Base-by-base conservation (phyloP, 2,113 vertebrate species). In the Galemys pyrenaicus region DNA sequence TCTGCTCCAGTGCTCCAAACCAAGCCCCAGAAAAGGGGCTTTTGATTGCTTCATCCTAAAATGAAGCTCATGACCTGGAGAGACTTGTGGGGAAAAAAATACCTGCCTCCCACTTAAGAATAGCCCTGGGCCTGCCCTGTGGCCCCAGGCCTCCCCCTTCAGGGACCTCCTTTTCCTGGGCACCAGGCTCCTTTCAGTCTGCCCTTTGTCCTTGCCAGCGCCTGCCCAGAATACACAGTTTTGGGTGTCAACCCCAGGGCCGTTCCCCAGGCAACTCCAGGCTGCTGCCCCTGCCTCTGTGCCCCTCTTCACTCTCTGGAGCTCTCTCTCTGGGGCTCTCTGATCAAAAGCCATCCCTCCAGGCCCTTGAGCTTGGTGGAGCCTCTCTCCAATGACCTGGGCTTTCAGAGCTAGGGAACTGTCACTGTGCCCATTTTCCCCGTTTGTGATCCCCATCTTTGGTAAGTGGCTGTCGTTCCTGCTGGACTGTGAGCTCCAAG, bases 251-350 rank as follows among this genome's bases (percentile, higher is more conserved):
- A 80, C 65, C 39, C 49, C 28, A 24, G 15, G 37, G 56, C 26
- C 22, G 44, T 17, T 22, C 28, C 44, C 17, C 7, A 22, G 58
- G n/a, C 46, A 22, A 13, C 77, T 58, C 37, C 12, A 13, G 82
- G 17, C 60, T 68, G 26, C 58, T 5, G 32, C 35, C 12, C 30
- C 74, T 68, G 20, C 35, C 12, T 41, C 67, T 74, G 20, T 24
- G 17, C 77, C n/a, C 46, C n/a, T 41, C 39, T 60, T 3, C 10
- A 12, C 30, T 35, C 7, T 41, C 49, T 19, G 37, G 26, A 35
- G 54, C 30, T 0, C 0, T 32, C 41, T 35, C 24, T 9, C 73
- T 4, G 0, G 54, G 46, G 4, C 28, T 28, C 0, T 39, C 28
- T 37, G 28, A 58, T 28, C 73, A 30, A 6, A 60, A 60, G 58